Base-by-base conservation (phyloP, 2,888 invertebrate species). In the Lithophane ornitopus region DNA sequence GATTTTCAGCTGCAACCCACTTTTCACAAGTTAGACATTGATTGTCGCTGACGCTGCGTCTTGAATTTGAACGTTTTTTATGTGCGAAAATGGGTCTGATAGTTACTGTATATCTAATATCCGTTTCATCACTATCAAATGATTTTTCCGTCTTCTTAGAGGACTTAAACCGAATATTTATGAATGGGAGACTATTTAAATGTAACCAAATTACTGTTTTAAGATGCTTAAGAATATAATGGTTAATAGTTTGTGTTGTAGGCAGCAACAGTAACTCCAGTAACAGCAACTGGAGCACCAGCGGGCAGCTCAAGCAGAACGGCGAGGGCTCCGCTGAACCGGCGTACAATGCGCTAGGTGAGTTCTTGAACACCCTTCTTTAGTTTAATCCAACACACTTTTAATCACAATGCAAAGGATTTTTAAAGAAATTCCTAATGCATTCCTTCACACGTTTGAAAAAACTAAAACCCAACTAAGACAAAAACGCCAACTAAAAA, bases 211-310 rank as follows among this genome's bases (percentile, higher is more conserved):
- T 49, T 0, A 34, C 44, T 26, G 26, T 19, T 0, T n/a, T 16
- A 59, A 39, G 14, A 28, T 56, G 34, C 39, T 46, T 41, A 52
- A 44, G 2, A 49, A 26, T 26, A 44, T 8, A 41, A 34, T 67
- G n/a, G n/a, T 68, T 44, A 7, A 26, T 9, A 81, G 81, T 78
- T 44, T 65, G 41, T 41, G 81, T 83, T 58, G 6, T 90, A 94
- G 95, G 95, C 26, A 94, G 95, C 90, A 95, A 94, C 91, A 94
- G 95, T 73, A 95, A 93, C 90, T 95, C 95, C 0, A 94, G 94
- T 87, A 94, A 93, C 79, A 94, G 95, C 89, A 95, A 94, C 89
- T 94, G 95, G 95, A 92, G 94, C 83, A 74, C 85, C 78, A 91
- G 89, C 74, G 80, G 78, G 7, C 79, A 82, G 65, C 80, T 81